These are phyloP conservation scores for Monarcha castaneiventris DNA, from an alignment of 2,113 vertebrate species.

Conservation along the genomic window DNA sequence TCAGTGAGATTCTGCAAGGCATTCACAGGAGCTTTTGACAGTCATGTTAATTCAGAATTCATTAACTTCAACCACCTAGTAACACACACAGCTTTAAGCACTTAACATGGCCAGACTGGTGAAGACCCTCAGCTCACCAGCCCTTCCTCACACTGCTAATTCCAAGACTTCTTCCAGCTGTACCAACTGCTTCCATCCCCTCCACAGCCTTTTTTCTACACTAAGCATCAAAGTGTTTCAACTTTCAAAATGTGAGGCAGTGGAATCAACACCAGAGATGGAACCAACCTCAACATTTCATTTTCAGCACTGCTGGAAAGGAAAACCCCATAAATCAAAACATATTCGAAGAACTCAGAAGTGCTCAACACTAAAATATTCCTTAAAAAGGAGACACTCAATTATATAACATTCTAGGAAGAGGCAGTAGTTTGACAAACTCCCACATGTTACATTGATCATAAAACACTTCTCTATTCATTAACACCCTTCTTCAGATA, in stretches of 20 bases:
- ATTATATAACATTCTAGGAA: rapidly evolving
- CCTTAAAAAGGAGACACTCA: neutral
- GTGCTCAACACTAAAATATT: neutral
- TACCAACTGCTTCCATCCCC: too few relatives aligned
- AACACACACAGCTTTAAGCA: neutral
- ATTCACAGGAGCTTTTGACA: neutral
- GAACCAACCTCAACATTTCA: neutral
- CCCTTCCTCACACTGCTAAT: rapidly evolving
- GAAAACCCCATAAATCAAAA: neutral
- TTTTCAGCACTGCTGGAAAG: neutral
- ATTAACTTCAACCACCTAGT: neutral
- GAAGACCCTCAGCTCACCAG: neutral
- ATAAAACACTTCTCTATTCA: neutral
- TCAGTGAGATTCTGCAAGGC: neutral
- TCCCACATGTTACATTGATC: too few relatives aligned
- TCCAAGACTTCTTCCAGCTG: neutral
- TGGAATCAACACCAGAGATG: rapidly evolving
- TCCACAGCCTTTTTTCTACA: rapidly evolving
- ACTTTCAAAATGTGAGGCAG: neutral
- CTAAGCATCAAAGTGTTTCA: neutral
- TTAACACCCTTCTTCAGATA: neutral
- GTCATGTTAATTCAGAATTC: rapidly evolving
- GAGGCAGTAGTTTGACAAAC: rapidly evolving
- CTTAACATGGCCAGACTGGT: neutral
- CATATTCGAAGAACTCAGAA: rapidly evolving